Evolutionary conservation across 2,888 invertebrate species (phyloP), one percentile per base, ranked within the genome.

Genomic region (Drosophila dives): DNA sequence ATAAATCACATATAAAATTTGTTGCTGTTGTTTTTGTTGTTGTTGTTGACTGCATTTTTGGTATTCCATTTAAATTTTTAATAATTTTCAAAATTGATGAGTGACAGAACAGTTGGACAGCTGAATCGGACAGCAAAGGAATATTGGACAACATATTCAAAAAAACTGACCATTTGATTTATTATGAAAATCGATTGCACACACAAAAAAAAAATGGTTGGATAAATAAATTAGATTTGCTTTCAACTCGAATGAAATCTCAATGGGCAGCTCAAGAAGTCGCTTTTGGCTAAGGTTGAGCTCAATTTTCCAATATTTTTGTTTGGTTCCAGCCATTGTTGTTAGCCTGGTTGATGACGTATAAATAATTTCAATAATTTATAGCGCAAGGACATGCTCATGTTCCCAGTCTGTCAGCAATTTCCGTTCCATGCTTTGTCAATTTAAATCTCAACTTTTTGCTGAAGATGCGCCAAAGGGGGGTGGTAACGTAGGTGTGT

Each of bases 1-100:
- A 68, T 58, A 58, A 45, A 45, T 53, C 64, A n/a, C 23, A 63
- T 62, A 48, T 69, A 65, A 65, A 77, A 77, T 73, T 59, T 64
- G 63, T 71, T 70, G n/a, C 72, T 64, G 49, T 70, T 68, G 54
- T 70, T 70, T 83, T 59, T 77, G 82, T 23, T 23, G 23, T 23
- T 23, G 54, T 70, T 70, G 81, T 59, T 77, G 82, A 81, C 80
- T 86, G 83, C 81, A 89, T 78, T 86, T 86, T 85, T 71, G 81
- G 77, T 76, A 88, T 90, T 88, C 90, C 77, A 90, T 89, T 89
- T 91, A 86, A 90, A 90, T 91, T 90, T 91, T 91, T 90, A 90
- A 90, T 91, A 83, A 86, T 84, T 91, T 76, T 81, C 75, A 77
- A 82, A 91, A 90, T 91, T 90, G 90, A 90, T 89, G 90, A 87